phyloP scores from a whole-genome alignment of 1,140 invertebrate genomes.

The Aphelinus certus region DNA sequence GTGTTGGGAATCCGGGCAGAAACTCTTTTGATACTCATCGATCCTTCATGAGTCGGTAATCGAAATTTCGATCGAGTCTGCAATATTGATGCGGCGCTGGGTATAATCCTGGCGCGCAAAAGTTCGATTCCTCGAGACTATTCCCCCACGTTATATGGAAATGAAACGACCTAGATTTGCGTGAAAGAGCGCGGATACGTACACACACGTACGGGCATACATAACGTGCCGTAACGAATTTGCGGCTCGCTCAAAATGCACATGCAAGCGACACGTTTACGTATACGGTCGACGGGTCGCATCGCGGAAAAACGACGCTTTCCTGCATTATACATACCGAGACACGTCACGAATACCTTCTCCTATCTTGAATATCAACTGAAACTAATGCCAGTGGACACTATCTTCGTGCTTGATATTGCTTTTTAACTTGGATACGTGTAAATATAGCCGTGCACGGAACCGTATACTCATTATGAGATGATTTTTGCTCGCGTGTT shows the following conservation, averaged over 20 bases:
- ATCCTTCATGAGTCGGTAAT: not conserved
- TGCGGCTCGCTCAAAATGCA: not conserved
- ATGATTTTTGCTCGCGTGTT: too few relatives aligned
- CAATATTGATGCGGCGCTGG: not conserved
- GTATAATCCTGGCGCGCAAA: too few relatives aligned
- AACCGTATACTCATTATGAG: too few relatives aligned
- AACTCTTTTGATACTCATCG: not conserved
- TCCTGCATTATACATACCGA: too few relatives aligned
- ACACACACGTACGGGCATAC: not conserved
- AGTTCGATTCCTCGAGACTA: too few relatives aligned
- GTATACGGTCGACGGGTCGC: not conserved
- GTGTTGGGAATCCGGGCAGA: too few relatives aligned
- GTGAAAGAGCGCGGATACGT: not conserved
- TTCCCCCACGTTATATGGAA: not conserved
- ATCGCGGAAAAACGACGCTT: not conserved
- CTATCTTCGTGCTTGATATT: too few relatives aligned
- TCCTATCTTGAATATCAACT: too few relatives aligned
- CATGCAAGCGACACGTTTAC: not conserved
- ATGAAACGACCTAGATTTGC: conserved; percentile 14
- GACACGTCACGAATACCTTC: too few relatives aligned
- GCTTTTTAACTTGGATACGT: too few relatives aligned
- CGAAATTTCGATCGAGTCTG: not conserved
- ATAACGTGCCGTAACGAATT: conserved; percentile 4
- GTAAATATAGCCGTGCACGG: too few relatives aligned
- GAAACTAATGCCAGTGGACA: too few relatives aligned